A percentile compares a stretch with the other conserved stretches of the same genome.
Conservation (phyloP, 2,888 invertebrate genomes). For the Heliconius ismenius region DNA sequence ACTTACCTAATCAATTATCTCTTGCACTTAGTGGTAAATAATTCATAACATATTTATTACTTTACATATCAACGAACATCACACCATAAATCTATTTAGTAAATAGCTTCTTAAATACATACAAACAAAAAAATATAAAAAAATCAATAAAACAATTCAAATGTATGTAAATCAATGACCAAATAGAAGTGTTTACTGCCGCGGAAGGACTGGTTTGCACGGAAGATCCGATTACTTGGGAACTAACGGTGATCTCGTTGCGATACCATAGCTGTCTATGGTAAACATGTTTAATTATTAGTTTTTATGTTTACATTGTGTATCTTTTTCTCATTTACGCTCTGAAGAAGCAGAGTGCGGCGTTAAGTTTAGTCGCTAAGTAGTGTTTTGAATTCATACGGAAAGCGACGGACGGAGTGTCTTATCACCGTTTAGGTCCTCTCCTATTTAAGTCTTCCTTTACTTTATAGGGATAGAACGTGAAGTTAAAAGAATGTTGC, state of each 20-base stretch:
- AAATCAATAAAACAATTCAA: conserved; percentile 2
- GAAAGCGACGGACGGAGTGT: no score
- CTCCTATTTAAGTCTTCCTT: no score
- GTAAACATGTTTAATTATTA: conserved; percentile 16
- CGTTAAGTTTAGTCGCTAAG: background rate
- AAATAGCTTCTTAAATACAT: background rate
- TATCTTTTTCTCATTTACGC: background rate
- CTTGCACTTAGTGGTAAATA: no score
- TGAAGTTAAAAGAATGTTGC: no score
- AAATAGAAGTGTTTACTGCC: conserved; percentile 21
- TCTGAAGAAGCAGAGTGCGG: background rate
- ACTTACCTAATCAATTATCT: background rate
- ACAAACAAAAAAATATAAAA: background rate
- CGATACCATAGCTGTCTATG: conserved; percentile 25
- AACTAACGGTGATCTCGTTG: conserved; percentile 49
- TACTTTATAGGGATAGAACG: no score
- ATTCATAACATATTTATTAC: background rate
- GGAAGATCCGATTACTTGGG: conserved; percentile 50
- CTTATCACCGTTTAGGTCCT: no score
- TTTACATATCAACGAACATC: background rate
- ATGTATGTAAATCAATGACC: conserved; percentile 23
- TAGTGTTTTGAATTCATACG: no score
- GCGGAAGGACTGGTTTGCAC: conserved; percentile 52
- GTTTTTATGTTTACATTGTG: background rate
- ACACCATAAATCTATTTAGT: background rate